These are phyloP conservation scores for Thereva nobilitata DNA, from an alignment of 2,888 invertebrate species.

Conservation along the genomic window DNA sequence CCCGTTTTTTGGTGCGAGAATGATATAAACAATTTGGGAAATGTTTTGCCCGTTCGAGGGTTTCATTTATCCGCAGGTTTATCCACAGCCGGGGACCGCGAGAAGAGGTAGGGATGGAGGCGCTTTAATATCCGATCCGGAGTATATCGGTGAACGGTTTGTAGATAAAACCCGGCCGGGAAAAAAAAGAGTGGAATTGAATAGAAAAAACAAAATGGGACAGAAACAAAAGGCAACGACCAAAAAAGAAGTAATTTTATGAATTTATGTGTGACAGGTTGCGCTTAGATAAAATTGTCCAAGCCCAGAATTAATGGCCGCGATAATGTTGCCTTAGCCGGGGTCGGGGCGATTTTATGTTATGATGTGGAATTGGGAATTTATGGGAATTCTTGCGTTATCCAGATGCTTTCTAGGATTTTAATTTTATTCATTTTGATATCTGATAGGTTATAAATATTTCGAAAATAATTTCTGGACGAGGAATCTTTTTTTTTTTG, in stretches of 20 bases:
- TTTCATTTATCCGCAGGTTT: conserved; percentile 19
- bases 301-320: conserved; percentile 29
- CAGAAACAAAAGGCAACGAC: neutral
- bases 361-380: too few relatives aligned
- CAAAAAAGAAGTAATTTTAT: conserved; percentile 26
- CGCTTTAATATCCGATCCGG: conserved; percentile 4
- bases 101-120: conserved; percentile 13
- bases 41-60: conserved; percentile 11
- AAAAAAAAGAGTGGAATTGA: conserved; percentile 16
- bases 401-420: too few relatives aligned
- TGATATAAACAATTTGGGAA: conserved; percentile 24
- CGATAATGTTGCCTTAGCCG: conserved; percentile 23
- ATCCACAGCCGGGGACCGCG: neutral
- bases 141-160: neutral
- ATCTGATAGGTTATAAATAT: too few relatives aligned
- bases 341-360: neutral
- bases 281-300: conserved; percentile 32
- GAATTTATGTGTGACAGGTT: conserved; percentile 36
- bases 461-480: too few relatives aligned
- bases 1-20: conserved; percentile 23
- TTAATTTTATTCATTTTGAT: too few relatives aligned
- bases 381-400: too few relatives aligned
- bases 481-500: too few relatives aligned
- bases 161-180: neutral
- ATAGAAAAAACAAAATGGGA: conserved; percentile 24